Conservation (phyloP, 1,140 invertebrate genomes). For the Drosophila tsacasi region DNA sequence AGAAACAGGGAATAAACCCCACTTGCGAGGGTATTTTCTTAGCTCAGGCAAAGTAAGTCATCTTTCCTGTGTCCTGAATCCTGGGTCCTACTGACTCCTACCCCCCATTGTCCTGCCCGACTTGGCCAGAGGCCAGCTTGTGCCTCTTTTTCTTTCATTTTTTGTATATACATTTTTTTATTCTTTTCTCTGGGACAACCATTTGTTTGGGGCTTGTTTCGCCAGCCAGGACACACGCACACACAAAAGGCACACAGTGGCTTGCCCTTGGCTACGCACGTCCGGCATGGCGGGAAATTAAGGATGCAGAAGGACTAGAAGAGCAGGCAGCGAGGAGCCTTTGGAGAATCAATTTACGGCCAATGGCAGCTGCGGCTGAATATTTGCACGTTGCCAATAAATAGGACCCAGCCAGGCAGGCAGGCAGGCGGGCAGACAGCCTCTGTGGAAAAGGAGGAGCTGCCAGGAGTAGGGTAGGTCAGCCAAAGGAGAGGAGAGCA, state of each 20-base stretch:
- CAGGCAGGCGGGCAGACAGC: too few species aligned
- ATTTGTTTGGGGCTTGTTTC: constrained; percentile 41
- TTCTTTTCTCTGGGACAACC: background rate
- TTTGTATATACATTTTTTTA: background rate
- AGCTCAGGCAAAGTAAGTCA: constrained; percentile 2
- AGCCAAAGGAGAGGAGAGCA: background rate
- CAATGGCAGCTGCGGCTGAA: constrained; percentile 28
- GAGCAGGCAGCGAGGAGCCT: background rate
- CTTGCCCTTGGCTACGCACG: constrained; percentile 32
- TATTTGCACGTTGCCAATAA: constrained; percentile 44
- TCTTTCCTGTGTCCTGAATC: background rate
- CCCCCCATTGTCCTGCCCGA: constrained; percentile 27
- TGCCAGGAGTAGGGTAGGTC: too few species aligned
- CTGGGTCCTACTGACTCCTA: background rate
- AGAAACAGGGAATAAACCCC: background rate
- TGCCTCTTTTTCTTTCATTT: constrained; percentile 3
- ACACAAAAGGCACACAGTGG: constrained; percentile 2
- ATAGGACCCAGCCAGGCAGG: background rate
- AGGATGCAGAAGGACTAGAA: background rate
- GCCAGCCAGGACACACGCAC: too few species aligned
- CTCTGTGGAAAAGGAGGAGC: too few species aligned
- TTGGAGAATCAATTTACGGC: constrained; percentile 30
- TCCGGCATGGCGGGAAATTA: constrained; percentile 13
- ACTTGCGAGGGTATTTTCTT: background rate
- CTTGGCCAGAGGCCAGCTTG: constrained; percentile 14